Percentiles rank a stretch among this genome's conserved stretches.
Conservation (phyloP, 2,797 vertebrate genomes). For the Microcaecilia unicolor region DNA sequence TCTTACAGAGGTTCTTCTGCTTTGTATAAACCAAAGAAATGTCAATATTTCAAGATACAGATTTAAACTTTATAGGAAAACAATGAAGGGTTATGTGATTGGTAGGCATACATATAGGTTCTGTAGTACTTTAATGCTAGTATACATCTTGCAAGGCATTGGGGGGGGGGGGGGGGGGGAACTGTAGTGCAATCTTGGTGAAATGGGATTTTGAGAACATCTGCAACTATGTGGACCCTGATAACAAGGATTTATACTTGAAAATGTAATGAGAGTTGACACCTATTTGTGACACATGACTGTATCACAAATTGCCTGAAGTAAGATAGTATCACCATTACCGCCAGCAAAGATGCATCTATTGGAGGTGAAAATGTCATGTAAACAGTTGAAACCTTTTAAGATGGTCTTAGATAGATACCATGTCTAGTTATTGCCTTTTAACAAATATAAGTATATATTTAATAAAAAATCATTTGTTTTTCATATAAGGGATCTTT, state of each 20-base stretch:
- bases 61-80: too few relatives aligned
- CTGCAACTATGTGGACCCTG: constrained; percentile 51
- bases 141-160: fast-evolving
- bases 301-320: constrained; percentile 59
- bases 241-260: constrained; percentile 61
- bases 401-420: constrained; percentile 25
- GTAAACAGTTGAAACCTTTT: constrained; percentile 45
- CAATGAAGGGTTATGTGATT: too few relatives aligned
- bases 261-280: constrained; percentile 70
- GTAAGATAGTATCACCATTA: constrained; percentile 53
- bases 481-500: too few relatives aligned
- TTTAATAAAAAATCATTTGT: not conserved
- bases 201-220: constrained; percentile 28
- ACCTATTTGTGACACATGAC: constrained; percentile 72
- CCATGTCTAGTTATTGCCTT: constrained; percentile 5
- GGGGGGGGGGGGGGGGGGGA: too few relatives aligned
- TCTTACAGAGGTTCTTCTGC: too few relatives aligned
- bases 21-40: too few relatives aligned
- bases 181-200: constrained; percentile 2
- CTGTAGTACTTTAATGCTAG: too few relatives aligned
- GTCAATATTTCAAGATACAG: too few relatives aligned
- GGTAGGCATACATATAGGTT: too few relatives aligned
- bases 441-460: constrained; percentile 17
- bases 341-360: constrained; percentile 37
- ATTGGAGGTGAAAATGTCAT: constrained; percentile 51